Percentiles rank a stretch among this genome's conserved stretches.
Conservation (phyloP, 2,888 invertebrate genomes). For the Lymantria monacha region DNA sequence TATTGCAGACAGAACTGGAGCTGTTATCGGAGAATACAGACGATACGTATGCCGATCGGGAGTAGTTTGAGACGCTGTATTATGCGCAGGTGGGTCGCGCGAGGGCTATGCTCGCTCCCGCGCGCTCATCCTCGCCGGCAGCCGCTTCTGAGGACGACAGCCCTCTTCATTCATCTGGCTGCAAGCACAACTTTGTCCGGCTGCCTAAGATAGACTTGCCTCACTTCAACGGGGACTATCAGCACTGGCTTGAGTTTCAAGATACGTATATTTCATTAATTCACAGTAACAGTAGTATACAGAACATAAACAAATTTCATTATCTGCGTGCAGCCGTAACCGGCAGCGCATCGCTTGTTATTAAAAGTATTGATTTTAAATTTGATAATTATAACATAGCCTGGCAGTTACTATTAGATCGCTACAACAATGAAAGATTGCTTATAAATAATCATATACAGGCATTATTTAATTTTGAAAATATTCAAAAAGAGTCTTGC, state of each 20-base stretch:
- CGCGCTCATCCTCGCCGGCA: background rate
- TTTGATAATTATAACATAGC: conserved; percentile 19
- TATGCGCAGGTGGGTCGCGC: background rate
- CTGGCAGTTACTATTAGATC: conserved; percentile 22
- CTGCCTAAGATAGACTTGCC: conserved; percentile 12
- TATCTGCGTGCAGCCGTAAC: conserved; percentile 12
- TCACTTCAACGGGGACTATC: conserved; percentile 1
- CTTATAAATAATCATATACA: conserved; percentile 25
- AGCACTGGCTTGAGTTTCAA: conserved; percentile 5
- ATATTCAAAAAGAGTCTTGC: conserved; percentile 14
- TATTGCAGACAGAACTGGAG: conserved; percentile 2
- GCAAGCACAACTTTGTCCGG: background rate
- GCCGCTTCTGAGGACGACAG: background rate
- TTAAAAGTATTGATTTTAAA: conserved; percentile 21
- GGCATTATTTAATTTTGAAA: conserved; percentile 21
- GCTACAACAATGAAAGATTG: conserved; percentile 23
- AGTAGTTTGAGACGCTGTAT: background rate
- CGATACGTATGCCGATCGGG: background rate
- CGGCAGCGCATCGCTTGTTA: conserved; percentile 17
- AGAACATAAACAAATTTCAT: conserved; percentile 4
- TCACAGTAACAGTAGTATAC: background rate
- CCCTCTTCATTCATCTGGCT: background rate
- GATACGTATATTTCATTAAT: conserved; percentile 4
- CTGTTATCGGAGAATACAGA: background rate
- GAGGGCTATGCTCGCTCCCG: background rate